These are phyloP conservation scores for Steatocranus sp. DNA, from an alignment of 2,797 vertebrate species.

Conservation along the genomic window DNA sequence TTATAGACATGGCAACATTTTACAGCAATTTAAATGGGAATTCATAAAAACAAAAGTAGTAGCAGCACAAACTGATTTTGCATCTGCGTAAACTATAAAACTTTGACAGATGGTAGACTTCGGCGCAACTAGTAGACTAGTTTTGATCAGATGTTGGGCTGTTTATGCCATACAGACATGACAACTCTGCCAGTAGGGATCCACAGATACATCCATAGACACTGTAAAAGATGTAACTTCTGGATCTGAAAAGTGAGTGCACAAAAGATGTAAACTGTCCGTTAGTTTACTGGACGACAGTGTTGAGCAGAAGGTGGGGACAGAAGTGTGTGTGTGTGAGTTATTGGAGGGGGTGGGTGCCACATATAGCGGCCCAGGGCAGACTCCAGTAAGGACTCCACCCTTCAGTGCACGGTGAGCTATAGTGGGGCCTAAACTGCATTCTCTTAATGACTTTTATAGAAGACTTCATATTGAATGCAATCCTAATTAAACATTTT, in stretches of 20 bases:
- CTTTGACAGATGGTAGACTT: accelerated
- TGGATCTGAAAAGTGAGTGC: background rate
- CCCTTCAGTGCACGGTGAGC: background rate
- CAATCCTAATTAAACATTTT: accelerated
- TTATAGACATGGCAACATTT: background rate
- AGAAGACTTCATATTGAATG: background rate
- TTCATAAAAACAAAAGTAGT: background rate
- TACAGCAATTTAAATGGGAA: background rate
- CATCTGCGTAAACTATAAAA: background rate
- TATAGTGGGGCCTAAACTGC: accelerated
- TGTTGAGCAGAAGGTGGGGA: background rate
- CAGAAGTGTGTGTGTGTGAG: background rate
- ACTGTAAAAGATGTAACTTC: accelerated
- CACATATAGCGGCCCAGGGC: background rate
- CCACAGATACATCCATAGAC: background rate
- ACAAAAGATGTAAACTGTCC: background rate
- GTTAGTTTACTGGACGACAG: background rate
- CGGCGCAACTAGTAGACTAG: background rate
- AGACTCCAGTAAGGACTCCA: background rate
- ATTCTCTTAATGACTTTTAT: background rate
- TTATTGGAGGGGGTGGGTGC: background rate
- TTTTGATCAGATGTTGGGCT: background rate
- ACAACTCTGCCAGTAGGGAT: accelerated
- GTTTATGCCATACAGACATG: background rate
- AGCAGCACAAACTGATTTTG: background rate